Conservation (phyloP, 2,113 vertebrate genomes). For the Pipra filicauda region DNA sequence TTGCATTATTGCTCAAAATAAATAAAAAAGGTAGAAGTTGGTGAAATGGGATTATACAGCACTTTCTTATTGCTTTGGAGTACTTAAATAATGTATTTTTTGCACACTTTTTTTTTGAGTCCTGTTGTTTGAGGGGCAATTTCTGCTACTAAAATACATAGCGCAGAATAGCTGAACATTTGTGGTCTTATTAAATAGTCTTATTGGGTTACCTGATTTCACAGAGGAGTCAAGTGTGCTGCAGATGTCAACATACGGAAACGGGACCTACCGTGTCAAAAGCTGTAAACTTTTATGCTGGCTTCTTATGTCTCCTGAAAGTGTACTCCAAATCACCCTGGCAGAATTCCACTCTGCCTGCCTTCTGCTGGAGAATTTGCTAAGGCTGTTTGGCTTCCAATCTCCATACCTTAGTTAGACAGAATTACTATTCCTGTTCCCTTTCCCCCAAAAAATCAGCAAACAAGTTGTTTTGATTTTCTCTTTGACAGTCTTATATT, state of each 20-base stretch:
- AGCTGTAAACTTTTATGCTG: neutral
- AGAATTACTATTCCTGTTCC: neutral
- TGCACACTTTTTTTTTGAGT: neutral
- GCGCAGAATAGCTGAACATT: neutral
- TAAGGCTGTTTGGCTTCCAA: neutral
- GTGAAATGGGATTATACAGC: neutral
- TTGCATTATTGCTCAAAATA: neutral
- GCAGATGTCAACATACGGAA: neutral
- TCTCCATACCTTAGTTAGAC: neutral
- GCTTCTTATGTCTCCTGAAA: neutral
- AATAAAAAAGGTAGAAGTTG: accelerated
- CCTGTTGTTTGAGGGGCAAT: neutral
- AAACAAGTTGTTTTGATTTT: neutral
- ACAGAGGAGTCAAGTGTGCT: neutral
- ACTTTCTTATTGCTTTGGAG: neutral
- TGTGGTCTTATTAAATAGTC: neutral
- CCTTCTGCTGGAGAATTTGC: neutral
- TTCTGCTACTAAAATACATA: neutral
- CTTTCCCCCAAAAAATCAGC: neutral
- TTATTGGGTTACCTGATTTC: neutral
- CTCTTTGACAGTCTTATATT: neutral
- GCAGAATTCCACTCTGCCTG: neutral
- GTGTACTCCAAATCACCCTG: neutral
- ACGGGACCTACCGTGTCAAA: neutral
- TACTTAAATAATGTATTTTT: neutral